phyloP scores from a whole-genome alignment of 2,113 vertebrate genomes.

The Cyphomyrus discorhynchus region DNA sequence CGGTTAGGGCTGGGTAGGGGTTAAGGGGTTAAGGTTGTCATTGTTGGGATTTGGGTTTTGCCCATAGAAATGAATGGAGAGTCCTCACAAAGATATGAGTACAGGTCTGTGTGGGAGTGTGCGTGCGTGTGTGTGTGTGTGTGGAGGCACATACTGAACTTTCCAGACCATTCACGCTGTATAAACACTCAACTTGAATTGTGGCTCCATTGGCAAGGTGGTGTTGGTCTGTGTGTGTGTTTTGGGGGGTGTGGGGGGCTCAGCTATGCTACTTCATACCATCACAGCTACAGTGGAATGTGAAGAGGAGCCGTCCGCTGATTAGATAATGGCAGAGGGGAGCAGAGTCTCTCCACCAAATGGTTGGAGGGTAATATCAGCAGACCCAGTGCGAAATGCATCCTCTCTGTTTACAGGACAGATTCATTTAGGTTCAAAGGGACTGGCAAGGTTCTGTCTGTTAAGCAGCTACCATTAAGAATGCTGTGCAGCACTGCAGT shows the following conservation, averaged over 20 bases:
- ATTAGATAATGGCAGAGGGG: neutral
- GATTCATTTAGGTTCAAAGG: neutral
- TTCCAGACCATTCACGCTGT: neutral
- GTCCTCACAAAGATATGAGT: neutral
- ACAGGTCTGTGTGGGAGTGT: neutral
- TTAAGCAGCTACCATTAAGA: neutral
- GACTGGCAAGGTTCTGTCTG: neutral
- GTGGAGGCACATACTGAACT: neutral
- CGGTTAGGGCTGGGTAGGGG: neutral
- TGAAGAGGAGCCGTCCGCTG: neutral
- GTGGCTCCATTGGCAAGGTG: neutral
- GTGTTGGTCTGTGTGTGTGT: neutral
- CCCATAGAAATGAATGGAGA: neutral
- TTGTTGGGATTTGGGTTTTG: neutral
- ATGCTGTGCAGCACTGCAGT: neutral
- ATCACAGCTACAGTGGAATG: neutral
- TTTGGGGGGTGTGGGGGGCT: neutral
- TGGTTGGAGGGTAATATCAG: neutral
- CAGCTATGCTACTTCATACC: neutral
- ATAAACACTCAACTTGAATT: neutral
- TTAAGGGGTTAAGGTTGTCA: neutral
- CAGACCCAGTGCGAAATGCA: neutral
- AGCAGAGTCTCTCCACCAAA: neutral
- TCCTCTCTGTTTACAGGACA: neutral
- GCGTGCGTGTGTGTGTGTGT: neutral